Percentiles rank a stretch among this genome's conserved stretches.
phyloP scores from a whole-genome alignment of 2,888 invertebrate species.

The Agapostemon virescens region DNA sequence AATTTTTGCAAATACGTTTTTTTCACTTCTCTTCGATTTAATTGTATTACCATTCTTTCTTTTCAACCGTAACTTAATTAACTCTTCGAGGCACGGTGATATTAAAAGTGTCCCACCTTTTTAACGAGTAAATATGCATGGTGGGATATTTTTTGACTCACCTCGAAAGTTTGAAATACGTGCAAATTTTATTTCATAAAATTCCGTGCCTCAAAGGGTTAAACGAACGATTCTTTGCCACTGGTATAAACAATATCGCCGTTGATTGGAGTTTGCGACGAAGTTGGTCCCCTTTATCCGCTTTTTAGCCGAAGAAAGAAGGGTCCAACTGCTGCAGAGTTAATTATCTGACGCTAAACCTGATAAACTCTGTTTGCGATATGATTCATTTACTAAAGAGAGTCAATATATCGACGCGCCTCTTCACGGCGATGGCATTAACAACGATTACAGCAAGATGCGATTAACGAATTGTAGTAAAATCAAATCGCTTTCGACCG shows the following conservation, averaged over 20 bases:
- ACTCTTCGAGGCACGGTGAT: no score
- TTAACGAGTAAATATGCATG: no score
- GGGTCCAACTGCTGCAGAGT: not conserved
- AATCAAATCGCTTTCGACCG: not conserved
- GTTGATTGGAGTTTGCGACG: not conserved
- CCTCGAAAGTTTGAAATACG: no score
- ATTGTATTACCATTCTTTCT: no score
- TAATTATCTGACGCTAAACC: not conserved
- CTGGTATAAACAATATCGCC: not conserved
- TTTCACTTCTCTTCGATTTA: no score
- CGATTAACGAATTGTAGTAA: not conserved
- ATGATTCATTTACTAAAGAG: not conserved
- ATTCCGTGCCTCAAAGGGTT: no score
- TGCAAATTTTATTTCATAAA: no score
- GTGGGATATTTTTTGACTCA: no score
- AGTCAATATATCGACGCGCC: not conserved
- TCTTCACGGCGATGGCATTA: not conserved
- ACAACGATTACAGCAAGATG: not conserved
- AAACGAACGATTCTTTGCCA: no score
- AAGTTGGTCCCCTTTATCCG: not conserved
- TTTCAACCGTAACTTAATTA: no score
- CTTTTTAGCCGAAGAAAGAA: not conserved
- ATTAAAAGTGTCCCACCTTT: no score
- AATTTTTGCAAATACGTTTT: no score
- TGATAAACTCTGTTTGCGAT: slow-evolving; percentile 2